A percentile compares a stretch with the other conserved stretches of the same genome.
phyloP scores from a whole-genome alignment of 2,888 invertebrate species.

The Podotricha telesiphe region DNA sequence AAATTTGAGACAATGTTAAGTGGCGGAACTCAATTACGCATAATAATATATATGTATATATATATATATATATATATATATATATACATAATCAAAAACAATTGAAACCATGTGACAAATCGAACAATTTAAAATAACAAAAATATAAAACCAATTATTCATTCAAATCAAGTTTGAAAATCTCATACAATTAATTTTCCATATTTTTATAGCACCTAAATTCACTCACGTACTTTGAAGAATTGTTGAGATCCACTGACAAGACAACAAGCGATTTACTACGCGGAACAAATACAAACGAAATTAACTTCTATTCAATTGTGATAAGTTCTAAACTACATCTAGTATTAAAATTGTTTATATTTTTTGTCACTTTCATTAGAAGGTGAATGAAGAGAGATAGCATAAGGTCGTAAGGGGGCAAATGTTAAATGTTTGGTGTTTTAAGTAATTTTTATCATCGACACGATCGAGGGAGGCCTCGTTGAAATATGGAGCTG shows the following conservation, averaged over 20 bases:
- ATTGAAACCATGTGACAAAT: slow-evolving; percentile 9
- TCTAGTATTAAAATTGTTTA: neutral
- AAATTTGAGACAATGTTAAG: too few species aligned
- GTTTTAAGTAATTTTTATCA: slow-evolving; percentile 84
- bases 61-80: neutral
- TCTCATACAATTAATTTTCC: slow-evolving; percentile 61
- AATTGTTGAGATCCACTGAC: slow-evolving; percentile 64
- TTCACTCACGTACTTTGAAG: slow-evolving; percentile 70
- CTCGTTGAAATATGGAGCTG: slow-evolving; percentile 76
- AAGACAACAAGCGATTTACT: slow-evolving; percentile 72
- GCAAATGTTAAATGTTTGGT: slow-evolving; percentile 79
- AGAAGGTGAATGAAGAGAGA: slow-evolving; percentile 57
- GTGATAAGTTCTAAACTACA: slow-evolving; percentile 18
- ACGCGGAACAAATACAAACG: slow-evolving; percentile 40
- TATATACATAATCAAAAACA: slow-evolving; percentile 1
- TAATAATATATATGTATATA: too few species aligned
- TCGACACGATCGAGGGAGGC: slow-evolving; percentile 79
- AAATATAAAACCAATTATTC: slow-evolving; percentile 35
- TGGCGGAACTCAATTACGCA: too few species aligned
- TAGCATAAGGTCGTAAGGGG: slow-evolving; percentile 58
- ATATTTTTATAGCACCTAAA: slow-evolving; percentile 68
- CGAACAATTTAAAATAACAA: slow-evolving; percentile 18
- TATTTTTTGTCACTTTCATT: slow-evolving; percentile 49
- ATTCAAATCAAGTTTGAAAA: slow-evolving; percentile 42
- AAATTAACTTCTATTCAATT: slow-evolving; percentile 27